Percentiles rank a stretch among this genome's conserved stretches.
phyloP scores from a whole-genome alignment of 2,113 vertebrate species.

The Seriola rivoliana region DNA sequence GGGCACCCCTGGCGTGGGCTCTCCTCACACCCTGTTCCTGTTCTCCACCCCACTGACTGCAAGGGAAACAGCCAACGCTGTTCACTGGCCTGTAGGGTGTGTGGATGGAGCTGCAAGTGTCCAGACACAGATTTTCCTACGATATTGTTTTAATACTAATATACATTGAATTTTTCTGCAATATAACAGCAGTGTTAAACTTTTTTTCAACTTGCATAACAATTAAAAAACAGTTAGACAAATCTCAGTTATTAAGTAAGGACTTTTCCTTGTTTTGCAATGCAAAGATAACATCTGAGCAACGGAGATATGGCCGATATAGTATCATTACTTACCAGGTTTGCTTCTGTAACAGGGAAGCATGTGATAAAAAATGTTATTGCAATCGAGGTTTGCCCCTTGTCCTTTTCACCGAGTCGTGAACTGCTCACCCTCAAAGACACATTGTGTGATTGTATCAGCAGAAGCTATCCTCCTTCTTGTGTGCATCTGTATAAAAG shows the following conservation, averaged over 20 bases:
- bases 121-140: neutral
- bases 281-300: conserved; percentile 31
- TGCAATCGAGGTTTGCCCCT: conserved; percentile 58
- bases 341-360: conserved; percentile 37
- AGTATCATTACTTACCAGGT: conserved; percentile 41
- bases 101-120: conserved; percentile 23
- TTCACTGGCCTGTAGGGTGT: conserved; percentile 27
- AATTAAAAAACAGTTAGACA: neutral
- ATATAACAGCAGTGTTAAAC: neutral
- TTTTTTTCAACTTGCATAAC: neutral
- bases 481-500: conserved; percentile 1
- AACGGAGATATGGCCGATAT: conserved; percentile 45
- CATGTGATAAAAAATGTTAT: conserved; percentile 57
- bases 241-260: neutral
- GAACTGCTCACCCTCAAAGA: conserved; percentile 48
- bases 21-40: conserved; percentile 82
- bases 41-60: conserved; percentile 70
- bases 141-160: neutral
- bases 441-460: conserved; percentile 41
- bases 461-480: conserved; percentile 15
- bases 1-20: conserved; percentile 79
- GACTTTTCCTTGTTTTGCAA: conserved; percentile 28
- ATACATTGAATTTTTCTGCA: neutral
- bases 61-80: conserved; percentile 56
- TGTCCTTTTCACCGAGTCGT: conserved; percentile 68